Base-by-base conservation (phyloP, 2,797 vertebrate genomes). In the Anolis apletophallus region DNA sequence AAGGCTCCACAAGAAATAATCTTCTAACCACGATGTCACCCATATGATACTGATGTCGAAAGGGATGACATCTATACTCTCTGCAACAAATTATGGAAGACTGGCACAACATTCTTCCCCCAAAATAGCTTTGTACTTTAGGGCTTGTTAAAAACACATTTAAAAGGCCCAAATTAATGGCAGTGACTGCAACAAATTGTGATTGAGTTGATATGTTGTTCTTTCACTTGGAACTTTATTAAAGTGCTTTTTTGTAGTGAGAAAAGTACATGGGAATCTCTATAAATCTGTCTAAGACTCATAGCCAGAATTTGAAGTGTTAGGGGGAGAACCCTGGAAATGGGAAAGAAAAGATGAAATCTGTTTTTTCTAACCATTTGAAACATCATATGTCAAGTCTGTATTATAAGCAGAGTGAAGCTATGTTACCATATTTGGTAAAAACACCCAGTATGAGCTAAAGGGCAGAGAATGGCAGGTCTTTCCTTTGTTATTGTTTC, bases 381-480 rank as follows among this genome's bases (percentile, higher is more conserved):
- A 93, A 92, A 93, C 91, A 74, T 93, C 88, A 6, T 88, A 91
- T 94, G 93, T 92, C 92, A 84, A 46, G 74, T 75, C 83, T 86
- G 92, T 91, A 91, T 93, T 96, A 87, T 96, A 96, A 97, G 97
- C 97, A 97, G 81, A 87, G 91, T 92, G 92, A 96, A 94, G 95
- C 90, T 95, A 91, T 90, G 86, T 96, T 91, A 75, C 97, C 97
- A 96, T 97, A 95, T 97, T 96, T 96, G 97, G 97, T 93, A 91
- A 96, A 94, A 91, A 94, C 91, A 93, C 68, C 74, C 46, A 80
- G 76, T 55, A 80, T 91, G 77, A 89, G 90, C 88, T 93, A 94
- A 95, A 95, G 88, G 69, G 91, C 85, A 90, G 55, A 75, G 88
- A 89, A 85, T 93, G 92, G 89, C 91, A 91, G 91, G 93, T 90